These are phyloP conservation scores for roundworm (Caenorhabditis elegans) DNA, from an alignment of 1,140 invertebrate species.

Conservation along the genomic window DNA sequence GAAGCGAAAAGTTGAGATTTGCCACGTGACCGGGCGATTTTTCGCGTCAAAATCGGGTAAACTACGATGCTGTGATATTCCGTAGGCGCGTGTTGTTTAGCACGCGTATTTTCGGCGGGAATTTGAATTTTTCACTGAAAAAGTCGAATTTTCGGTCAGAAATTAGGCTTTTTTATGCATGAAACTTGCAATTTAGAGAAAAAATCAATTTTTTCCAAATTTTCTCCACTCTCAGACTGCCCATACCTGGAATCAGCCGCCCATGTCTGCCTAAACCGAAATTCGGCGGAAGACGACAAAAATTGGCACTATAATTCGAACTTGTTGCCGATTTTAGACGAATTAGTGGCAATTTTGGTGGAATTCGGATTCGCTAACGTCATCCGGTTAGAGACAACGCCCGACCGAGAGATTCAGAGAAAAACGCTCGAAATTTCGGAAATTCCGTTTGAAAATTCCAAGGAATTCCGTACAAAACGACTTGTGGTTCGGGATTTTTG, in stretches of 20 bases:
- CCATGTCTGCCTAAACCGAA: not conserved
- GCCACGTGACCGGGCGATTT: not conserved
- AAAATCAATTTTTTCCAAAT: too few relatives aligned
- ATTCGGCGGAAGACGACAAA: not conserved
- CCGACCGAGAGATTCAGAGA: not conserved
- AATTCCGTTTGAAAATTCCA: not conserved
- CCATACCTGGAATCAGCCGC: not conserved
- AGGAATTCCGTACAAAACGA: not conserved
- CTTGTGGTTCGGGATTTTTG: not conserved
- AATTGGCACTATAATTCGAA: constrained; percentile 8
- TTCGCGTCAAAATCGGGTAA: constrained; percentile 8
- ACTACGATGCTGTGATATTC: not conserved
- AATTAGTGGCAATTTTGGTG: not conserved
- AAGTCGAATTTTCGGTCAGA: too few relatives aligned
- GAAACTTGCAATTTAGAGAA: too few relatives aligned
- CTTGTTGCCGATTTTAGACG: not conserved
- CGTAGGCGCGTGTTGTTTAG: too few relatives aligned
- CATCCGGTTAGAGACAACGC: not conserved
- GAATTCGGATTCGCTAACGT: constrained; percentile 7
- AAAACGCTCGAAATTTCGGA: not conserved
- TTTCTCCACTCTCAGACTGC: not conserved
- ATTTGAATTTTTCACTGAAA: not conserved
- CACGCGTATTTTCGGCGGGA: too few relatives aligned
- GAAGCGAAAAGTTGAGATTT: not conserved
- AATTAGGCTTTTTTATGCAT: too few relatives aligned